phyloP scores from a whole-genome alignment of 2,113 vertebrate genomes.

The Sinosuthora webbiana region DNA sequence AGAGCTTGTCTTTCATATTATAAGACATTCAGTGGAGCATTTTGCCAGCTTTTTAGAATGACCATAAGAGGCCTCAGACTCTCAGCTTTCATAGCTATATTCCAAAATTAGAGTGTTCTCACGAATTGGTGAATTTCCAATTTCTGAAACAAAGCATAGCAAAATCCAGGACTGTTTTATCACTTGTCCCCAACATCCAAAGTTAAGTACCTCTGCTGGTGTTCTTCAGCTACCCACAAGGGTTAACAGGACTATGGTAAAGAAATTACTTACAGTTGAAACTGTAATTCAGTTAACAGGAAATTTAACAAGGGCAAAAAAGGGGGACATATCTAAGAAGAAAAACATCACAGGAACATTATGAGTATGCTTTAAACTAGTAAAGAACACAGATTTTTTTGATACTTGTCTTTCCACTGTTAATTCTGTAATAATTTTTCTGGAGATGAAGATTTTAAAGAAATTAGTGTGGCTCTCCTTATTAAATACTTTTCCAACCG shows the following conservation, averaged over 20 bases:
- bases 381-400: background rate
- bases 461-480: background rate
- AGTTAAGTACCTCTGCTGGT: background rate
- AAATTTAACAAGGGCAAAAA: background rate
- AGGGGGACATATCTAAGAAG: background rate
- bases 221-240: background rate
- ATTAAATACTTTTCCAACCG: background rate
- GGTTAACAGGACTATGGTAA: background rate
- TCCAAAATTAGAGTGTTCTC: slow-evolving; percentile 30
- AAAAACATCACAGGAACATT: background rate
- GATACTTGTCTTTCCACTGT: background rate
- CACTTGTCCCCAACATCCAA: background rate
- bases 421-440: background rate
- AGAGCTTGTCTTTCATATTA: background rate
- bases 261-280: background rate
- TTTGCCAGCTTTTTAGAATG: slow-evolving; percentile 19
- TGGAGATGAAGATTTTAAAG: background rate
- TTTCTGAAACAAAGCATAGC: background rate
- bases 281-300: background rate
- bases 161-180: background rate
- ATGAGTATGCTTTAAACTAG: background rate
- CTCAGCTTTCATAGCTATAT: slow-evolving; percentile 21
- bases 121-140: background rate
- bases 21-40: background rate
- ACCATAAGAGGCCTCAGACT: slow-evolving; percentile 23